Conservation (phyloP, 1,140 invertebrate genomes). For the Drosophila albomicans region DNA sequence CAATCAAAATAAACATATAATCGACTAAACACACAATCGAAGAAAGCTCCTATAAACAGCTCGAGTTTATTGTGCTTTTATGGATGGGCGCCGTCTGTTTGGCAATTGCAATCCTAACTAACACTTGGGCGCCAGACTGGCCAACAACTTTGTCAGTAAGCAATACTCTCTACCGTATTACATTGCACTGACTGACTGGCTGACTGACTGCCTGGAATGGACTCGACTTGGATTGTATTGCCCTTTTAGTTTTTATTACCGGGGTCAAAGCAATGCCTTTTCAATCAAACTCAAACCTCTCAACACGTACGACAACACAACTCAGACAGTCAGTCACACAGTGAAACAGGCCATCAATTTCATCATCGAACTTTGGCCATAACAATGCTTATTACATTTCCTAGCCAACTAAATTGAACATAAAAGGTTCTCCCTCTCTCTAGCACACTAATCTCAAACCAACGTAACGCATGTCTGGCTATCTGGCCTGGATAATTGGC, state of each 20-base stretch:
- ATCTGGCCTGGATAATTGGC: constrained; percentile 20
- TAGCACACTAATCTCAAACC: constrained; percentile 40
- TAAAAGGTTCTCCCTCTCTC: constrained; percentile 19
- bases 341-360: constrained; percentile 31
- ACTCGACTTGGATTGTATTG: constrained; percentile 16
- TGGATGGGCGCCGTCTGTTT: constrained; percentile 42
- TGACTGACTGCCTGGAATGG: background rate
- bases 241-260: constrained; percentile 67
- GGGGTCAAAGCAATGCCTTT: constrained; percentile 34
- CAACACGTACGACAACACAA: constrained; percentile 21
- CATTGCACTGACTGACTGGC: background rate
- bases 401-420: constrained; percentile 12
- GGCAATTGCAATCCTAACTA: constrained; percentile 29
- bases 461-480: constrained; percentile 5
- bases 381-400: constrained; percentile 66
- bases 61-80: constrained; percentile 67
- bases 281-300: constrained; percentile 38
- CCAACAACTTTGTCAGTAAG: constrained; percentile 55
- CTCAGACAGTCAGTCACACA: constrained; percentile 9
- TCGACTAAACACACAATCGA: constrained; percentile 55
- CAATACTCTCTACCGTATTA: constrained; percentile 28
- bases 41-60: constrained; percentile 53
- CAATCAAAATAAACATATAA: constrained; percentile 66
- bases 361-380: constrained; percentile 51
- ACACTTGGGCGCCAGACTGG: constrained; percentile 58